Percentiles rank a stretch among this genome's conserved stretches.
Conservation (phyloP, 92 coral and sea anemone species). For the Parazoanthus swiftii region DNA sequence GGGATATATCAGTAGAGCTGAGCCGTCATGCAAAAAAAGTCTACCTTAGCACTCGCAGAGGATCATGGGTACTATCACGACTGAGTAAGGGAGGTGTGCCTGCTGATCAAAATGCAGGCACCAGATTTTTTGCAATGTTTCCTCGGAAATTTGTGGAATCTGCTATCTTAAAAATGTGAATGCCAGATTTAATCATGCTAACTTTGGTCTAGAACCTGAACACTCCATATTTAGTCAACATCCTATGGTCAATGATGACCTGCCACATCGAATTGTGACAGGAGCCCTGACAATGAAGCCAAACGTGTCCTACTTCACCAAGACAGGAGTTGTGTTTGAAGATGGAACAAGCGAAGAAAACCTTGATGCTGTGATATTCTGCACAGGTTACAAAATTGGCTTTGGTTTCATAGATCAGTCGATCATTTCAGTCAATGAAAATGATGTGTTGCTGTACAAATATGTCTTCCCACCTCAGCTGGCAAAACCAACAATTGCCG, state of each 20-base stretch:
- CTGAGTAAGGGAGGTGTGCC: slow-evolving; percentile 71
- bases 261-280: slow-evolving; percentile 71
- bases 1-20: slow-evolving; percentile 91
- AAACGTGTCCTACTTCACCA: slow-evolving; percentile 65
- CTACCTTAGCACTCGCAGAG: slow-evolving; percentile 86
- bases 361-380: slow-evolving; percentile 81
- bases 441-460: slow-evolving; percentile 81
- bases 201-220: slow-evolving; percentile 60
- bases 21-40: slow-evolving; percentile 81
- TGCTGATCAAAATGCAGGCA: slow-evolving; percentile 43
- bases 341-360: slow-evolving; percentile 62
- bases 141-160: slow-evolving; percentile 26
- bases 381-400: slow-evolving; percentile 84
- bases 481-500: slow-evolving; percentile 68
- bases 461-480: slow-evolving; percentile 80
- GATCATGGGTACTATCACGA: slow-evolving; percentile 84
- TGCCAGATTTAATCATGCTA: slow-evolving; percentile 65
- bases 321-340: slow-evolving; percentile 77
- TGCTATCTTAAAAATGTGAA: slow-evolving; percentile 24
- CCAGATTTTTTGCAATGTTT: slow-evolving; percentile 45
- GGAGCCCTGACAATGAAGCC: slow-evolving; percentile 75
- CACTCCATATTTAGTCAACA: slow-evolving; percentile 65
- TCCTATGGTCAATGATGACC: slow-evolving; percentile 80
- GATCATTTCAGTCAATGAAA: slow-evolving; percentile 56
- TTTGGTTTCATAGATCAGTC: slow-evolving; percentile 74